These are phyloP conservation scores for Catocala nupta DNA, from an alignment of 2,888 invertebrate species.

Conservation along the genomic window DNA sequence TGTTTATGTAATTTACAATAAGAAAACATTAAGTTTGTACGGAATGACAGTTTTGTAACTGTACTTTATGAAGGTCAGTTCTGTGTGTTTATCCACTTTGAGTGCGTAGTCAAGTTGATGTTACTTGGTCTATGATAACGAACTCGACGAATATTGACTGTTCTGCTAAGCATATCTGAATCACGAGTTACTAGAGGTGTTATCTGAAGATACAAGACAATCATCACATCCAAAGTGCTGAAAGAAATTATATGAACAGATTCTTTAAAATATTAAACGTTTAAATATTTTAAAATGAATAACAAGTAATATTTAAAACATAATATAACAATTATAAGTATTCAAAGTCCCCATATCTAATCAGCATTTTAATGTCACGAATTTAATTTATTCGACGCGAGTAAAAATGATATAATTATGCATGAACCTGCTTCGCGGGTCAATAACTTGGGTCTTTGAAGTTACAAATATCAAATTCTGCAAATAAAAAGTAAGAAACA, in stretches of 20 bases:
- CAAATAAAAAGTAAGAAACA: slow-evolving; percentile 17
- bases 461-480: not conserved
- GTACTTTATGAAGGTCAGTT: slow-evolving; percentile 31
- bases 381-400: not conserved
- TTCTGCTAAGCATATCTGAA: not conserved
- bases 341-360: not conserved
- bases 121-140: not conserved
- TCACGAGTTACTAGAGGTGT: too few relatives aligned
- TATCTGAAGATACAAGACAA: too few relatives aligned
- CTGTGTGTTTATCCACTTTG: slow-evolving; percentile 1
- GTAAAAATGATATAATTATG: not conserved
- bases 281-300: too few relatives aligned
- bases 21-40: slow-evolving; percentile 33
- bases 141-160: not conserved
- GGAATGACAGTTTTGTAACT: slow-evolving; percentile 41
- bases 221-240: too few relatives aligned
- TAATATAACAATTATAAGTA: too few relatives aligned
- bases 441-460: not conserved
- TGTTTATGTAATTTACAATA: slow-evolving; percentile 50
- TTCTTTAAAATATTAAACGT: too few relatives aligned
- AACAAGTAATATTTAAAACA: too few relatives aligned
- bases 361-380: not conserved
- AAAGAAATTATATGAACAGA: too few relatives aligned
- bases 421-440: not conserved
- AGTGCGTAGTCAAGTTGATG: not conserved